Conservation (phyloP, 2,888 invertebrate genomes). For the Odontomyia ornata region DNA sequence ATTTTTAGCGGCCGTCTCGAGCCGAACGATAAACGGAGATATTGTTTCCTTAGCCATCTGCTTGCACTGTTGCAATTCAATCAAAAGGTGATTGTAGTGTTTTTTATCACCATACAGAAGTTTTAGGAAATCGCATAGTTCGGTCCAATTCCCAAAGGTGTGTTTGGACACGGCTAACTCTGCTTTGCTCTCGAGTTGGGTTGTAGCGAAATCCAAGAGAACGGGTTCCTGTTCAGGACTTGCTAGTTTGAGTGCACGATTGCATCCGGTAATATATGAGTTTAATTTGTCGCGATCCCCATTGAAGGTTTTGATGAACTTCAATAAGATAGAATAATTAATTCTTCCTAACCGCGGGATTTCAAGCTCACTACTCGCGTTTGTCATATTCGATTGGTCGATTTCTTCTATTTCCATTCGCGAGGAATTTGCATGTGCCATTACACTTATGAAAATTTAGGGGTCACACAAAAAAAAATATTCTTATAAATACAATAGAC, state of each 20-base stretch:
- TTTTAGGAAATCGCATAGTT: constrained; percentile 39
- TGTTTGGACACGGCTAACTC: constrained; percentile 38
- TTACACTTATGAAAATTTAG: too few relatives aligned
- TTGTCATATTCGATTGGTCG: too few relatives aligned
- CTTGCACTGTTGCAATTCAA: constrained; percentile 30
- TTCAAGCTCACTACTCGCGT: neutral
- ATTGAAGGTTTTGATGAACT: neutral
- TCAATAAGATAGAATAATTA: neutral
- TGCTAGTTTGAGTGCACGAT: neutral
- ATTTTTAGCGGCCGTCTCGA: too few relatives aligned
- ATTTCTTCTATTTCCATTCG: too few relatives aligned
- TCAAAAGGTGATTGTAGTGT: too few relatives aligned
- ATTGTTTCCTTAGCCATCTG: constrained; percentile 27
- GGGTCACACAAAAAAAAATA: too few relatives aligned
- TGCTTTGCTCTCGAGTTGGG: constrained; percentile 43
- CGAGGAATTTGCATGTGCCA: too few relatives aligned
- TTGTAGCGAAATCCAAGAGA: constrained; percentile 19
- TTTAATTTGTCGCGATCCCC: constrained; percentile 4
- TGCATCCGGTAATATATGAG: neutral
- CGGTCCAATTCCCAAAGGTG: constrained; percentile 27
- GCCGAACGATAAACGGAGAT: constrained; percentile 39
- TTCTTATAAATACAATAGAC: too few relatives aligned
- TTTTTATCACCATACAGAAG: constrained; percentile 31
- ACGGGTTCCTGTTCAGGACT: neutral
- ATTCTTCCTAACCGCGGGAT: neutral